These are phyloP conservation scores for Eulacestoma nigropectus DNA, from an alignment of 2,113 vertebrate genomes.

Conservation along the genomic window DNA sequence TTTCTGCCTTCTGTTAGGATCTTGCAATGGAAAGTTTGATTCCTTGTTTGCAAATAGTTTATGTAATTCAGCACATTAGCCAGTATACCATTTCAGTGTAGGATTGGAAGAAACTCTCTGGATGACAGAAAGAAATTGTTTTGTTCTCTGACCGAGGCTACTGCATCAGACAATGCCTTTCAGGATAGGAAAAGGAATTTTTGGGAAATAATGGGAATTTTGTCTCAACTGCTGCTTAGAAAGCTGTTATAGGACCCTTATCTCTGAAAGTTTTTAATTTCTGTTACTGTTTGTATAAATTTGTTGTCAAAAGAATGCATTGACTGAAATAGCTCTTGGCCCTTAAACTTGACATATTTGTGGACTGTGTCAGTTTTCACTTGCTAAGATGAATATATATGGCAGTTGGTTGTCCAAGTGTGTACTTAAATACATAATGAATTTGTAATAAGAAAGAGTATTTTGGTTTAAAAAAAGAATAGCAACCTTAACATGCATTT, in stretches of 20 bases:
- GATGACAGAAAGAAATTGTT: background rate
- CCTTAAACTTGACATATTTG: background rate
- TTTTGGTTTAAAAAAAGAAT: background rate
- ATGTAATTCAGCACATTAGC: background rate
- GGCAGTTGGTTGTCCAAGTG: background rate
- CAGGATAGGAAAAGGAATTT: background rate
- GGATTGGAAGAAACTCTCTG: background rate
- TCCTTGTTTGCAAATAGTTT: background rate
- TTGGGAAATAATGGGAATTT: background rate
- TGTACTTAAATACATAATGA: background rate
- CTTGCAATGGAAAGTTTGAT: background rate
- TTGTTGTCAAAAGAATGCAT: background rate
- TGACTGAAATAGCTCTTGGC: background rate
- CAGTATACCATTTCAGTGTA: background rate
- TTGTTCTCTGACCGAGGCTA: background rate
- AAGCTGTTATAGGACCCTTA: background rate
- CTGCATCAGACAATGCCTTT: background rate
- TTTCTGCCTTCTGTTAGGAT: background rate
- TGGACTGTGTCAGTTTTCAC: background rate
- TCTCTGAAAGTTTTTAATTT: background rate
- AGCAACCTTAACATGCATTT: background rate
- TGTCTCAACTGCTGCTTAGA: background rate
- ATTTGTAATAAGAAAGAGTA: background rate
- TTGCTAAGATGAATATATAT: background rate
- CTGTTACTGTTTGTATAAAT: background rate